Percentiles rank a stretch among this genome's conserved stretches.
Evolutionary conservation across 1,140 invertebrate genomes (phyloP).

Genomic region (Drosophila orena): DNA sequence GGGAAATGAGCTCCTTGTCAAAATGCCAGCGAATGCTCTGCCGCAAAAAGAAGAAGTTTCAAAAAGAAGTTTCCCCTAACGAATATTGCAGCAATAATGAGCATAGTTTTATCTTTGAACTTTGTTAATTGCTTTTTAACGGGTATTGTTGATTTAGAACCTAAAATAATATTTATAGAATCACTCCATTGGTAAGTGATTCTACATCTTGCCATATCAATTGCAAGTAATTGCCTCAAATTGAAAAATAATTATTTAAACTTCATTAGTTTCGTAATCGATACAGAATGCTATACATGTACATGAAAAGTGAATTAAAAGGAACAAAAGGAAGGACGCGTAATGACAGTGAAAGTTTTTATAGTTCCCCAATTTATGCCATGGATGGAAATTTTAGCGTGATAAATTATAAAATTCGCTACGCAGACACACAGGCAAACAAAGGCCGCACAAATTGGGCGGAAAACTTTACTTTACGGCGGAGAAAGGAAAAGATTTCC

Average conservation of each 20-base stretch:
- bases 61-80: too few species aligned
- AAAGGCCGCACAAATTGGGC: conserved; percentile 51
- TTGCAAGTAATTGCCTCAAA: conserved; percentile 43
- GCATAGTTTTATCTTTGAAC: not conserved
- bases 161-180: not conserved
- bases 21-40: conserved; percentile 15
- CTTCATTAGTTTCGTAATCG: conserved; percentile 10
- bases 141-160: too few species aligned
- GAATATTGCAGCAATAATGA: not conserved
- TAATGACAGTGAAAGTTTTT: conserved; percentile 18
- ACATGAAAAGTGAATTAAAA: conserved; percentile 5
- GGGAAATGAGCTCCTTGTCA: conserved; percentile 35
- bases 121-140: too few species aligned
- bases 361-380: conserved; percentile 30
- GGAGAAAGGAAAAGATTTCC: conserved; percentile 1
- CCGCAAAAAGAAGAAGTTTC: not conserved
- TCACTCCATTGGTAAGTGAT: not conserved
- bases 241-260: conserved; percentile 29
- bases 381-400: conserved; percentile 2
- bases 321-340: not conserved
- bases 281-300: not conserved
- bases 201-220: not conserved
- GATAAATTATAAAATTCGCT: conserved; percentile 44
- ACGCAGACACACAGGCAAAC: conserved; percentile 10
- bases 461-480: conserved; percentile 43